These are phyloP conservation scores for Diglossa brunneiventris DNA, from an alignment of 2,113 vertebrate genomes.

Conservation along the genomic window DNA sequence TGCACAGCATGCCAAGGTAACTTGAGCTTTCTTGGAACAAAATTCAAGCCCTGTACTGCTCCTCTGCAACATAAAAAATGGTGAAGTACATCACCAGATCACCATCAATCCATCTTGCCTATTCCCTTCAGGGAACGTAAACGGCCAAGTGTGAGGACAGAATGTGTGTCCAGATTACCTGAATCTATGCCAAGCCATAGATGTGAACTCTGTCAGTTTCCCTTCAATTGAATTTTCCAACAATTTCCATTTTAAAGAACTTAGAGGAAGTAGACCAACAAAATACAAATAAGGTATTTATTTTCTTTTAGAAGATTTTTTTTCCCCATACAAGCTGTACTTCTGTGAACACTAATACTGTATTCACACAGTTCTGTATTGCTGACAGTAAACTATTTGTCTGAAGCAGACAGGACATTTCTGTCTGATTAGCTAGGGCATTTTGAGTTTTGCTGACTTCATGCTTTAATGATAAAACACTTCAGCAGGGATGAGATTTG, in stretches of 20 bases:
- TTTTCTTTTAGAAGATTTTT: background rate
- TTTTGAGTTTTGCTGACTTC: constrained; percentile 7
- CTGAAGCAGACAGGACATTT: background rate
- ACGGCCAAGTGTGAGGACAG: background rate
- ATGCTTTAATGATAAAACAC: background rate
- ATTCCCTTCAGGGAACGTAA: background rate
- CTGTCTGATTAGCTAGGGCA: background rate
- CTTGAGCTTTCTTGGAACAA: background rate
- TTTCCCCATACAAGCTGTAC: background rate
- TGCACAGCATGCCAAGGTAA: background rate
- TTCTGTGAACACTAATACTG: background rate
- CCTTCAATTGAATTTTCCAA: background rate
- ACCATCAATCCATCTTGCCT: background rate
- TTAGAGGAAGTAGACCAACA: background rate
- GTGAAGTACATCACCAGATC: background rate
- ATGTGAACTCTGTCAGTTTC: background rate
- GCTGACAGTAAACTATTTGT: background rate
- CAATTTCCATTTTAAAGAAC: background rate
- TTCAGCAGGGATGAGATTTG: background rate
- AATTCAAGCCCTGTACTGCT: background rate
- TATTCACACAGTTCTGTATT: background rate
- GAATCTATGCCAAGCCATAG: background rate
- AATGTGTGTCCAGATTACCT: background rate
- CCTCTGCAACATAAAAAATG: background rate
- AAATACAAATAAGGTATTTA: background rate